Base-by-base conservation (phyloP, 2,113 vertebrate genomes). In the Hiodon tergisus region DNA sequence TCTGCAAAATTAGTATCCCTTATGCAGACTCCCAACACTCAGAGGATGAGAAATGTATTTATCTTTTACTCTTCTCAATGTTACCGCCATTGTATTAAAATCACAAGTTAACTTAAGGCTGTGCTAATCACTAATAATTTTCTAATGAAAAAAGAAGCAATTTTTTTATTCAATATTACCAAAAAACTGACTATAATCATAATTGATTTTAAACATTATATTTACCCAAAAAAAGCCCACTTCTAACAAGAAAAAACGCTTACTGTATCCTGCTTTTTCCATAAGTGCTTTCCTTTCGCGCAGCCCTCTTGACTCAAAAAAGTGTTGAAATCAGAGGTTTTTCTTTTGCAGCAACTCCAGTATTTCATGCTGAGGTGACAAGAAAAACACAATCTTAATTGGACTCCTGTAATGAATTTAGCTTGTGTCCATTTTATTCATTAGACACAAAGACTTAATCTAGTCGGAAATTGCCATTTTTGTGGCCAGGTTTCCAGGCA, bases 221-320 rank as follows among this genome's bases (percentile, higher is more conserved):
- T 9, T 7, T 46, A n/a, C 16, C 13, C 10, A 4, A 55, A 9
- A 53, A 6, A 68, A 2, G 9, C 5, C 13, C 48, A 63, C 10
- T 46, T 11, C n/a, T 10, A 2, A 67, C 67, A 4, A 60, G 76
- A 74, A 10, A n/a, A 48, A 57, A 57, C 74, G 91, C 95, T 87
- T 85, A 99, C 97, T 6, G 79, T 80, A 72, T 97, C 93, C 54
- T 95, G 94, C 84, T 95, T 96, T 84, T 86, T 93, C 97, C 97
- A 99, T 8, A 93, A 0, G 0, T 99, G 97, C 5, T 87, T 83
- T 72, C 95, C 96, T 68, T 84, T 94, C 62, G 92, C 88, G 77
- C 97, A 99, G 78, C 97, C 96, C 77, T 94, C 94, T 83, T 96
- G 97, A 83, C 96, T 92, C 82, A 98, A 94, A 88, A 99, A 99